phyloP scores from a whole-genome alignment of 2,888 invertebrate species.

The Limnephilus rhombicus region DNA sequence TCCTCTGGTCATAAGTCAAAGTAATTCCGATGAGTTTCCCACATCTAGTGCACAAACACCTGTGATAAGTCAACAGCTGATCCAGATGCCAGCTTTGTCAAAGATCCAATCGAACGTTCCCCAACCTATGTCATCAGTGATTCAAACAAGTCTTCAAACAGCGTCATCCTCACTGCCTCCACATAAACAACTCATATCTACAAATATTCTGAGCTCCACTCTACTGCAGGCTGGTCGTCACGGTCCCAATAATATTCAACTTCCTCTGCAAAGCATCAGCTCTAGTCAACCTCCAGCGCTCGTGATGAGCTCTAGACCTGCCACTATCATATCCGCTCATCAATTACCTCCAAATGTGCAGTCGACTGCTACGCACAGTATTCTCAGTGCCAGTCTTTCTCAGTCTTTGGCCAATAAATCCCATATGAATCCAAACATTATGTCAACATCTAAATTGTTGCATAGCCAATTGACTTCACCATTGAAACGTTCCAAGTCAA shows the following conservation, averaged over 20 bases:
- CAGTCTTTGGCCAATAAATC: slow-evolving; percentile 70
- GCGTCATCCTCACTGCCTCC: slow-evolving; percentile 72
- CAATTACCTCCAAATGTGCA: slow-evolving; percentile 65
- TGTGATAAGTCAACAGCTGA: slow-evolving; percentile 73
- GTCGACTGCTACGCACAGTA: slow-evolving; percentile 70
- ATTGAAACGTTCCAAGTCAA: slow-evolving; percentile 78
- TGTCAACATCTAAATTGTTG: slow-evolving; percentile 77
- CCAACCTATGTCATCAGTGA: slow-evolving; percentile 69
- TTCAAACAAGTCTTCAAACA: slow-evolving; percentile 73
- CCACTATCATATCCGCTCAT: slow-evolving; percentile 52
- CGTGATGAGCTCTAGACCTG: slow-evolving; percentile 75
- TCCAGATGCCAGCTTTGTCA: slow-evolving; percentile 77
- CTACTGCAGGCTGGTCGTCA: slow-evolving; percentile 75
- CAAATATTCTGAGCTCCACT: slow-evolving; percentile 76
- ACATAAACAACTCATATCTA: slow-evolving; percentile 73
- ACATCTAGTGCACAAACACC: slow-evolving; percentile 69
- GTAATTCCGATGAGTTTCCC: slow-evolving; percentile 70
- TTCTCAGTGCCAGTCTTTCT: slow-evolving; percentile 73
- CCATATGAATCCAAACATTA: slow-evolving; percentile 73
- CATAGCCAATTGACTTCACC: slow-evolving; percentile 80
- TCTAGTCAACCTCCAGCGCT: slow-evolving; percentile 77
- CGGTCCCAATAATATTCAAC: slow-evolving; percentile 72
- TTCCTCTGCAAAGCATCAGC: slow-evolving; percentile 75
- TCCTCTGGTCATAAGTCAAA: slow-evolving; percentile 72
- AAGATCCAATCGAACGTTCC: slow-evolving; percentile 71